These are phyloP conservation scores for Arrhamphus sclerolepis DNA, from an alignment of 2,797 vertebrate genomes.

Conservation along the genomic window DNA sequence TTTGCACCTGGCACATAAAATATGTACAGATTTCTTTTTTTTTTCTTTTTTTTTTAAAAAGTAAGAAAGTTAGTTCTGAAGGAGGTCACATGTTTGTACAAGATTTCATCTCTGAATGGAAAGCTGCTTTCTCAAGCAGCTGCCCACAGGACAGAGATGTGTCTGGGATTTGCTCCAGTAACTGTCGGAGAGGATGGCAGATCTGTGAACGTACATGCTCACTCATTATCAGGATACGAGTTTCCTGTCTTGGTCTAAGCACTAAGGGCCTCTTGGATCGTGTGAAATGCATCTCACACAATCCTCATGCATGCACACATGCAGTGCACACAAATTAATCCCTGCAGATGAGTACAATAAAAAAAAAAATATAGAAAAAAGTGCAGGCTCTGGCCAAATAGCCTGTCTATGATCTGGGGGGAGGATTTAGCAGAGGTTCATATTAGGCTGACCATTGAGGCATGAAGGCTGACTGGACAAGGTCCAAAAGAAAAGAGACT, in stretches of 20 bases:
- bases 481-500: conserved; percentile 64
- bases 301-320: background rate
- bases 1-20: conserved; percentile 85
- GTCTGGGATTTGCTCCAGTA: conserved; percentile 14
- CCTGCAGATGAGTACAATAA: conserved; percentile 34
- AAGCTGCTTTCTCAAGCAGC: conserved; percentile 52
- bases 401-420: conserved; percentile 45
- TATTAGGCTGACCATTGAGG: conserved; percentile 68
- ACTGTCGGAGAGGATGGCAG: conserved; percentile 4
- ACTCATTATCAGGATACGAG: conserved; percentile 10
- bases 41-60: conserved; percentile 22
- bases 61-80: conserved; percentile 43
- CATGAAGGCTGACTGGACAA: conserved; percentile 60
- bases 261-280: background rate
- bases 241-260: background rate
- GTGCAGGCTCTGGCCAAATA: conserved; percentile 25
- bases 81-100: conserved; percentile 53
- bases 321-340: conserved; percentile 10
- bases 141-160: conserved; percentile 33
- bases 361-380: too few species aligned
- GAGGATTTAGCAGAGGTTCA: conserved; percentile 59
- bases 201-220: conserved; percentile 1
- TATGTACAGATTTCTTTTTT: conserved; percentile 40
- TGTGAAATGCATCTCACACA: conserved; percentile 2
- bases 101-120: conserved; percentile 44